Evolutionary conservation across 2,888 invertebrate species (phyloP).

Genomic region (Volucella bombylans): DNA sequence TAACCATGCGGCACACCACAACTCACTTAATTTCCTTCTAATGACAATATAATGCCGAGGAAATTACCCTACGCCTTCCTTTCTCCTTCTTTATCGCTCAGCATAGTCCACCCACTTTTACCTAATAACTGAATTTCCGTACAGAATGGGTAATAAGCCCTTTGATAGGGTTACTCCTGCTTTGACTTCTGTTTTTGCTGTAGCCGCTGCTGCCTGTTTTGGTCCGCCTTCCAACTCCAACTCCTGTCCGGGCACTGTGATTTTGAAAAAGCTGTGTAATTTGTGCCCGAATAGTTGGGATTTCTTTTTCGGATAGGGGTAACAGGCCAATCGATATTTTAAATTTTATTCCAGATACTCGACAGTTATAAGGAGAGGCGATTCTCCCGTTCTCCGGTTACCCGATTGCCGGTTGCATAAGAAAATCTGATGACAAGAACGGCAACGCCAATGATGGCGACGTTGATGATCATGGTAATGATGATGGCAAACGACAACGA

Average conservation of each 20-base stretch:
- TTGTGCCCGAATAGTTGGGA: slow-evolving; percentile 26
- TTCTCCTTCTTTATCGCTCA: neutral
- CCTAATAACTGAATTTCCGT: slow-evolving; percentile 41
- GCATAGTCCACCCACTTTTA: neutral
- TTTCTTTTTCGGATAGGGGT: slow-evolving; percentile 30
- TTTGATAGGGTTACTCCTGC: slow-evolving; percentile 1
- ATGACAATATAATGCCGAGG: slow-evolving; percentile 70
- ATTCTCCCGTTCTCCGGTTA: too few relatives aligned
- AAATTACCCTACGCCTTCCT: slow-evolving; percentile 58
- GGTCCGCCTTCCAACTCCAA: too few relatives aligned
- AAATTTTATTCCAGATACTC: slow-evolving; percentile 29
- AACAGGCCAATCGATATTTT: slow-evolving; percentile 63
- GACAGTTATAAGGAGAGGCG: slow-evolving; percentile 4
- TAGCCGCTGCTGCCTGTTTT: too few relatives aligned
- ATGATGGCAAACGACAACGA: slow-evolving; percentile 17
- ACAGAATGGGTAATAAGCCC: slow-evolving; percentile 28
- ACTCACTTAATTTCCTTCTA: slow-evolving; percentile 71
- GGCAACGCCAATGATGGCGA: slow-evolving; percentile 11
- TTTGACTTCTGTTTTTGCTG: too few relatives aligned
- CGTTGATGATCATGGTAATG: slow-evolving; percentile 32
- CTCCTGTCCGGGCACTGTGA: slow-evolving; percentile 7
- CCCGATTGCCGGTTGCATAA: slow-evolving; percentile 34
- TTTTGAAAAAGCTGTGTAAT: slow-evolving; percentile 25
- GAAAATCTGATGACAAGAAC: slow-evolving; percentile 52
- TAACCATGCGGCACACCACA: slow-evolving; percentile 69